Conservation (phyloP, 2,888 invertebrate genomes). For the Graphium colonna region DNA sequence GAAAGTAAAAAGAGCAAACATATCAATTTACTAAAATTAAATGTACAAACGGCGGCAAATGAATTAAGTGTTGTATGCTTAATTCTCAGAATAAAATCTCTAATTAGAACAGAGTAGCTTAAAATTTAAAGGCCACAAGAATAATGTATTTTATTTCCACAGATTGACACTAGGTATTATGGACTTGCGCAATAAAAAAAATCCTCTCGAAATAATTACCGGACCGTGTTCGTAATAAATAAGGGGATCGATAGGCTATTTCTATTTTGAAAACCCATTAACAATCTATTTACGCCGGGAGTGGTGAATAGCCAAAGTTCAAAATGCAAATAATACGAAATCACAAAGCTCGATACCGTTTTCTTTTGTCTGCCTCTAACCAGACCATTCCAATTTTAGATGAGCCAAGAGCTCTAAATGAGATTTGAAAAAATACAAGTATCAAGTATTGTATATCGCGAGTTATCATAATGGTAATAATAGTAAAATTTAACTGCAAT, state of each 20-base stretch:
- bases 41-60: too few relatives aligned
- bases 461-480: background rate
- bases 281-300: slow-evolving; percentile 17
- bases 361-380: slow-evolving; percentile 6
- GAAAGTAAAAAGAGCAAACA: too few relatives aligned
- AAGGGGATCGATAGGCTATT: slow-evolving; percentile 17
- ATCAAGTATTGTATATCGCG: background rate
- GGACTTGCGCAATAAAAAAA: background rate
- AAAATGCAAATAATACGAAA: slow-evolving; percentile 15
- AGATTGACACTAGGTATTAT: too few relatives aligned
- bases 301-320: slow-evolving; percentile 10
- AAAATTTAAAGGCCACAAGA: background rate
- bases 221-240: slow-evolving; percentile 7
- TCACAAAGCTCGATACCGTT: background rate
- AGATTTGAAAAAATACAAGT: background rate
- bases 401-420: background rate
- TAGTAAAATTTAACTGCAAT: background rate
- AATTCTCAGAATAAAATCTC: too few relatives aligned
- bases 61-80: too few relatives aligned
- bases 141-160: background rate
- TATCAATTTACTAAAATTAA: too few relatives aligned
- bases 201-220: slow-evolving; percentile 1
- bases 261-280: slow-evolving; percentile 11
- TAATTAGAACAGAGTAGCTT: background rate
- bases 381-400: slow-evolving; percentile 1